Evolutionary conservation across 2,113 vertebrate species (phyloP), one percentile per base, ranked within the genome.

Genomic region (Emydura subglobosa): DNA sequence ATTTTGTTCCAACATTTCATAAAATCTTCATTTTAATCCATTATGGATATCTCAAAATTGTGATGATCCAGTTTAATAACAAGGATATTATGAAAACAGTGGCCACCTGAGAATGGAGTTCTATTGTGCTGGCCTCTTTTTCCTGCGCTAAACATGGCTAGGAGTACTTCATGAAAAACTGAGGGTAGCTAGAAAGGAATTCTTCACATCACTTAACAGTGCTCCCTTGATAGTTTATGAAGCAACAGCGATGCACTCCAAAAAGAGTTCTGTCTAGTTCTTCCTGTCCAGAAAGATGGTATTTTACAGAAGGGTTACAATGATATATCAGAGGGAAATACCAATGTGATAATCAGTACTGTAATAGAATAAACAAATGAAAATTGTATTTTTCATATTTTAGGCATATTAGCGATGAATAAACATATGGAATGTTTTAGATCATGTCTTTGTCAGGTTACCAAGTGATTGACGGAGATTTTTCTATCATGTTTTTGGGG

Each of bases 381-480:
- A n/a, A 68, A 68, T 68, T 68, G n/a, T 39, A 39, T 39, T 68
- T 17, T n/a, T 72, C n/a, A 39, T 72, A 17, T 72, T 72, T 72
- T 39, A 72, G 65, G 39, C 7, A 19, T 72, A n/a, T 39, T 22
- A 10, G 34, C 65, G 22, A 39, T 11, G 19, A 72, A 72, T 72
- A 39, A 39, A 72, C n/a, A 72, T n/a, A 68, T 19, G 17, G 61
- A 68, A 68, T 39, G 9, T 21, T 39, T 72, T 39, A n/a, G 65
- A 72, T 39, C n/a, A 22, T 39, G n/a, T 21, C 65, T 72, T n/a
- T 72, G n/a, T 22, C 8, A n/a, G 4, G 8, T 53, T n/a, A 68
- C 34, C 61, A 72, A 72, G 57, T 65, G 53, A 79, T 10, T 94
- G 34, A 94, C 94, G 93, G 92, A 88, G 5, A 85, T 93, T 92